Conservation (phyloP, 2,888 invertebrate species). For the Lasius platythorax region DNA sequence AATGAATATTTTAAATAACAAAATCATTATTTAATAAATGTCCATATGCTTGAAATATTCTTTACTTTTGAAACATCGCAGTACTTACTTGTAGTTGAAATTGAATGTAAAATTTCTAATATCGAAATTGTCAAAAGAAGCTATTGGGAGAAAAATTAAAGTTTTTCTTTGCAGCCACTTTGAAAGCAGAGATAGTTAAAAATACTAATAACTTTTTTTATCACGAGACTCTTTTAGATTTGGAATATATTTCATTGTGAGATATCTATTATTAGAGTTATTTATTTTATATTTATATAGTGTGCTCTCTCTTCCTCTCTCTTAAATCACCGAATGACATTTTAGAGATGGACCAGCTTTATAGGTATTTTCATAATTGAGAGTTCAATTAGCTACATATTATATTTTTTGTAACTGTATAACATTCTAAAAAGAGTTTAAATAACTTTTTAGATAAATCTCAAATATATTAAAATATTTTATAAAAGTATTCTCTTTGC, state of each 20-base stretch:
- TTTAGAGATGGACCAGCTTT: neutral
- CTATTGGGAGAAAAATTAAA: neutral
- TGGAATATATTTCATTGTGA: neutral
- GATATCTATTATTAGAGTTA: constrained; percentile 22
- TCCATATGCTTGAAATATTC: neutral
- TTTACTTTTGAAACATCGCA: neutral
- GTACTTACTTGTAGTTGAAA: neutral
- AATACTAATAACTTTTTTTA: constrained; percentile 26
- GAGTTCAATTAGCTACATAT: neutral
- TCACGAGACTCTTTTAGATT: constrained; percentile 1
- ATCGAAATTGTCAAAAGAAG: neutral
- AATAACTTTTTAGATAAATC: neutral
- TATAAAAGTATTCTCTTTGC: neutral
- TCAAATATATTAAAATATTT: neutral
- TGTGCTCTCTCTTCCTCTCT: neutral
- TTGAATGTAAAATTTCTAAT: neutral
- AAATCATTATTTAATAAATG: neutral
- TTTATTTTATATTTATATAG: neutral
- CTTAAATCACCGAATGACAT: neutral
- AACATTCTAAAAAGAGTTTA: neutral
- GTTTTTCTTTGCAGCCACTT: neutral
- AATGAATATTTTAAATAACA: neutral
- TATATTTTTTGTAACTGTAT: neutral
- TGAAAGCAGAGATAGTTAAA: constrained; percentile 9
- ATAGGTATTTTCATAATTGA: neutral